Evolutionary conservation across 2,888 invertebrate genomes (phyloP).

Genomic region (Lepidochitona cinerea): DNA sequence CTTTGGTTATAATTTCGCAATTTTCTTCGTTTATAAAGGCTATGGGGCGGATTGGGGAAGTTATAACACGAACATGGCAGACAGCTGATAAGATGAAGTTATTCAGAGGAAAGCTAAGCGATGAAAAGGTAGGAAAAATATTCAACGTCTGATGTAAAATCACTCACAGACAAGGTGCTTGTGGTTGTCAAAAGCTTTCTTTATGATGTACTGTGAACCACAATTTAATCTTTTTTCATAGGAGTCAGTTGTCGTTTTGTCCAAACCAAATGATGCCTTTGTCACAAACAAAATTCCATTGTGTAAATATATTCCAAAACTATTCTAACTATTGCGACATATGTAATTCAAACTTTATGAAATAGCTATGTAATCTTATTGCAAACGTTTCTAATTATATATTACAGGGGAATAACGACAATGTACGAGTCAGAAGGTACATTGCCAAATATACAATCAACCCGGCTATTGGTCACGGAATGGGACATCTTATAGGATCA

Average conservation of each 20-base stretch:
- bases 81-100: slow-evolving; percentile 68
- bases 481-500: slow-evolving; percentile 60
- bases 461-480: slow-evolving; percentile 65
- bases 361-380: background rate
- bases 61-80: slow-evolving; percentile 66
- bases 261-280: too few species aligned
- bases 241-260: too few species aligned
- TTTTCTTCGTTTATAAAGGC: slow-evolving; percentile 45
- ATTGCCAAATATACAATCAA: slow-evolving; percentile 69
- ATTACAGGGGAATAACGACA: slow-evolving; percentile 60
- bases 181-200: too few species aligned
- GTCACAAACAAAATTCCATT: too few species aligned
- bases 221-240: too few species aligned
- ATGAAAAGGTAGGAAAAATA: slow-evolving; percentile 57
- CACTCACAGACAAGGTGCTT: too few species aligned
- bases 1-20: background rate
- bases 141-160: too few species aligned
- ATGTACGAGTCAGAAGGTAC: slow-evolving; percentile 61
- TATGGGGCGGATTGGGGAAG: slow-evolving; percentile 65
- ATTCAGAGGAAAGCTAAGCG: slow-evolving; percentile 50
- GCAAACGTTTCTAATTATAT: background rate
- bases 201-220: too few species aligned
- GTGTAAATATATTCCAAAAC: too few species aligned
- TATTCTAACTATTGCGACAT: too few species aligned
- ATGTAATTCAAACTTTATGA: too few species aligned